Evolutionary conservation across 2,113 vertebrate genomes (phyloP).

Genomic region (Corydoras maculifer): DNA sequence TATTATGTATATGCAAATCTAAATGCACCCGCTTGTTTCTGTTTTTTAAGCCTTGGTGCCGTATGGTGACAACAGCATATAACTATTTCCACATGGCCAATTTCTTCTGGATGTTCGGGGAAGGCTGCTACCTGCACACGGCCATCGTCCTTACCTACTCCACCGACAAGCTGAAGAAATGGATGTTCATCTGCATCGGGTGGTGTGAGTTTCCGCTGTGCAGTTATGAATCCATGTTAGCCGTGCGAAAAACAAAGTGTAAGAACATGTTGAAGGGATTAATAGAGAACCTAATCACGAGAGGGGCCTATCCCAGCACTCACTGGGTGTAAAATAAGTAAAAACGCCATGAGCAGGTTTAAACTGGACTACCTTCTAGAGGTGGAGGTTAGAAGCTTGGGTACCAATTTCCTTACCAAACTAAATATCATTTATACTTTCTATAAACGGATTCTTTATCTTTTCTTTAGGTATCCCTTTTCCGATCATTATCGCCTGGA

Average conservation of each 20-base stretch:
- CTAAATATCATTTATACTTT: too few species aligned
- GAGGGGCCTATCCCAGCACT: too few species aligned
- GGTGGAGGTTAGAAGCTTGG: too few species aligned
- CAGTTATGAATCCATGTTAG: not conserved
- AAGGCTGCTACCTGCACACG: slow-evolving; percentile 96
- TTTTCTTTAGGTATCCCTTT: slow-evolving; percentile 40
- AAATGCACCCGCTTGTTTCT: not conserved
- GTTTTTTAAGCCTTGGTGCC: slow-evolving; percentile 79
- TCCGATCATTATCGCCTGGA: slow-evolving; percentile 43
- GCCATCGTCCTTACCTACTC: slow-evolving; percentile 97
- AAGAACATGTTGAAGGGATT: too few species aligned
- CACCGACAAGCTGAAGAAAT: slow-evolving; percentile 91
- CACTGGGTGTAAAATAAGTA: too few species aligned
- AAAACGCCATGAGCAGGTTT: too few species aligned
- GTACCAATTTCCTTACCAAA: too few species aligned
- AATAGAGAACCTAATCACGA: too few species aligned
- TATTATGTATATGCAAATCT: too few species aligned
- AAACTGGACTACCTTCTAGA: too few species aligned
- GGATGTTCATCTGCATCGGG: slow-evolving; percentile 98
- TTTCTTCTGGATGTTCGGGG: slow-evolving; percentile 99
- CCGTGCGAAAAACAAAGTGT: too few species aligned
- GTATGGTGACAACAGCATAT: slow-evolving; percentile 87
- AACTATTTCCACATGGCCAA: slow-evolving; percentile 98
- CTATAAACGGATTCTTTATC: not conserved
- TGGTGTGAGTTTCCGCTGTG: slow-evolving; percentile 76